Base-by-base conservation (phyloP, 2,888 invertebrate species). In the Meiosimyza platycephala region DNA sequence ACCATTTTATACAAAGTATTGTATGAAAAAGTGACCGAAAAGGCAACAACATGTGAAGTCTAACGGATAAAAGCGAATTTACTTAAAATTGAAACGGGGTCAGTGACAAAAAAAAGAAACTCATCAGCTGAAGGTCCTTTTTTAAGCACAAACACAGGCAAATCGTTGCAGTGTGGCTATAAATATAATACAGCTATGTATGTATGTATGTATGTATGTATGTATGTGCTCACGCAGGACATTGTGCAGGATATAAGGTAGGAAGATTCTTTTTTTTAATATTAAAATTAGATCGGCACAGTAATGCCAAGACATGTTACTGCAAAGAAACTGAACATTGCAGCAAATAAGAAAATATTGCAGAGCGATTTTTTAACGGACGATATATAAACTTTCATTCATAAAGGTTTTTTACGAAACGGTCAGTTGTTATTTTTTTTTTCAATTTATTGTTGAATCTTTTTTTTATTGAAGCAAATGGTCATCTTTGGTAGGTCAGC, bases 271-370 rank as follows among this genome's bases (percentile, higher is more conserved):
- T 59, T 59, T 40, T 40, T 66, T 28, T n/a, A 13, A 59, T 68
- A 59, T 68, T 50, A 48, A 68, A 68, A 68, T 68, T 57, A 68
- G 59, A 68, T 68, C 68, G 55, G 48, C 9, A 48, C 55, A n/a
- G 47, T 57, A 48, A 57, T n/a, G 59, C 50, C 28, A 12, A 40
- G 33, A 33, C 33, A 40, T 9, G 40, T 40, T 40, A 40, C 40
- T 40, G 40, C 40, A 40, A 40, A 40, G 40, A 9, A 40, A 40
- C 9, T 40, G 40, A 40, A 40, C 40, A 40, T 40, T 40, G 40
- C 40, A 40, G 9, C 9, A 40, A 40, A 40, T 9, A 40, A 40
- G 40, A 40, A 40, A 40, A 40, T 40, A 40, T 40, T 40, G 40
- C 40, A 40, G 40, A 40, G 40, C 40, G 9, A 7, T 9, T 40